Evolutionary conservation across 2,888 invertebrate genomes (phyloP), one percentile per base, ranked within the genome.

Genomic region (Drosophila pseudotakahashii): DNA sequence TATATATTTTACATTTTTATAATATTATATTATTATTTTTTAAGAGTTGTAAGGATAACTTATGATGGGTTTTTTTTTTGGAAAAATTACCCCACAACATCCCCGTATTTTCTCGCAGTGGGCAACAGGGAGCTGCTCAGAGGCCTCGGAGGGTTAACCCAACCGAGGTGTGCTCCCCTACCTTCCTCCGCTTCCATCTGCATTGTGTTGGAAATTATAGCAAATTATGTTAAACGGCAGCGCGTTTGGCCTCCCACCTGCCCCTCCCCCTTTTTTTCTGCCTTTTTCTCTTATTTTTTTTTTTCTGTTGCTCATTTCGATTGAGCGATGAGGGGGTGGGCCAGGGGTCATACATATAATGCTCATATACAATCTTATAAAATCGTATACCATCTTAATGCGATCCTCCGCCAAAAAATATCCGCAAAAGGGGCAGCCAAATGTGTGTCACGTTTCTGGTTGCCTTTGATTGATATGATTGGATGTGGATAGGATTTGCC

Each of bases 201-300:
- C 83, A 73, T 83, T 89, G 79, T 81, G 84, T 84, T 84, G 84
- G 81, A 91, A 91, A 91, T 91, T 91, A 91, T 88, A 85, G 85
- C 86, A 90, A 91, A 91, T 91, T 91, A 91, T 88, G 83, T 89
- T 91, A 91, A 91, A 91, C 90, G 91, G 90, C 86, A 90, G 88
- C 88, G 70, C 69, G 75, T 58, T 48, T 62, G 79, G 68, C 85
- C 70, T 69, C 69, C 69, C 73, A 73, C 62, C 70, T 66, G 66
- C 66, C 66, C 64, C 66, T 66, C 66, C 64, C 54, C 45, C 39
- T 39, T 30, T 30, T 30, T 23, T 23, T 23, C 23, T 23, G 23
- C 4, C 4, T 23, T 23, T n/a, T n/a, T n/a, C n/a, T n/a, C n/a
- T n/a, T n/a, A n/a, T n/a, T n/a, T n/a, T n/a, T n/a, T n/a, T n/a